Conservation (phyloP, 2,113 vertebrate genomes). For the Agapornis roseicollis region DNA sequence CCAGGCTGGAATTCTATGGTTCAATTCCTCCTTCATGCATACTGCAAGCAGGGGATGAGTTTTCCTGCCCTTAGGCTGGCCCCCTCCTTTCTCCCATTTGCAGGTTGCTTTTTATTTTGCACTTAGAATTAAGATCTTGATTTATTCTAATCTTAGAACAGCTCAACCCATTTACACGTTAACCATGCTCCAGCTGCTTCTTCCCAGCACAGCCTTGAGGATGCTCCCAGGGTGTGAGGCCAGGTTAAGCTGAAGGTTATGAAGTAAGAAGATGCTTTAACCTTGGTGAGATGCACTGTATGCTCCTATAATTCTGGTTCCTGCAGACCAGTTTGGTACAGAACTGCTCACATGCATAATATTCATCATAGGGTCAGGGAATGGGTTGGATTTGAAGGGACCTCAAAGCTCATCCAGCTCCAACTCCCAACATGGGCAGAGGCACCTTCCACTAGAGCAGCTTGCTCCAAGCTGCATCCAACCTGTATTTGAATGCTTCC, state of each 20-base stretch:
- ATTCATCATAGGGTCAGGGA: neutral
- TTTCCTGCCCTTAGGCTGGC: neutral
- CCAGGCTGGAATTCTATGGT: neutral
- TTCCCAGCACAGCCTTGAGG: slow-evolving; percentile 26
- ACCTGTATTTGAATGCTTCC: neutral
- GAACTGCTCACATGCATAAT: neutral
- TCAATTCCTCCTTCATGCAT: rapidly evolving
- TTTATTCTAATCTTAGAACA: slow-evolving; percentile 17
- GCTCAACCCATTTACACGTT: slow-evolving; percentile 26
- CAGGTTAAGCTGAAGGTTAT: neutral
- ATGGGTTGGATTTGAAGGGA: neutral
- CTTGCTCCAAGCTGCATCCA: neutral
- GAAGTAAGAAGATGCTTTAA: neutral
- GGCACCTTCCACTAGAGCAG: neutral
- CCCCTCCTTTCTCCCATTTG: neutral
- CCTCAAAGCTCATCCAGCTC: neutral
- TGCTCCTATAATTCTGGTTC: neutral
- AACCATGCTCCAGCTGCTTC: slow-evolving; percentile 2
- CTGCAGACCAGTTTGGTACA: rapidly evolving
- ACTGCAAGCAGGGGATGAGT: rapidly evolving
- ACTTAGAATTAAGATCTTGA: neutral
- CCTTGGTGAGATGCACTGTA: rapidly evolving
- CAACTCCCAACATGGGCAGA: neutral
- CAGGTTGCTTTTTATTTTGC: neutral
- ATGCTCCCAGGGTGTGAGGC: neutral